These are phyloP conservation scores for Sebastes alutus DNA, from an alignment of 2,797 vertebrate genomes.

Conservation along the genomic window DNA sequence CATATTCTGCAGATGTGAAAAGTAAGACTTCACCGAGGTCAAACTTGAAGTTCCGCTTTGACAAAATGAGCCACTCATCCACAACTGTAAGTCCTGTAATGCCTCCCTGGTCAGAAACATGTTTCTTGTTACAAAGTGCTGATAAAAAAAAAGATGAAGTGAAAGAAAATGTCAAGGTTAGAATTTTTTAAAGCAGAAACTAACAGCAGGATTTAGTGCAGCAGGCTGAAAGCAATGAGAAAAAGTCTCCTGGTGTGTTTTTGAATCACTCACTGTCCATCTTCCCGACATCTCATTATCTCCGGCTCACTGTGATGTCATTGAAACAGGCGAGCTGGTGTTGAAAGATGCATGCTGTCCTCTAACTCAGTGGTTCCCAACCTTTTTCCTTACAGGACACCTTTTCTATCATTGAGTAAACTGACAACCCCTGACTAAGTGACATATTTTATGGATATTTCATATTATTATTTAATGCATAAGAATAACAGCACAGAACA, in stretches of 20 bases:
- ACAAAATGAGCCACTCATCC: conserved; percentile 92
- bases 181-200: neutral
- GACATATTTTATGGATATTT: too few relatives aligned
- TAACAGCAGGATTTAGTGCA: neutral
- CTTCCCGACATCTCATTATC: neutral
- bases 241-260: neutral
- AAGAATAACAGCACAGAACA: too few relatives aligned
- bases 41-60: conserved; percentile 96
- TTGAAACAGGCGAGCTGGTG: neutral
- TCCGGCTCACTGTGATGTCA: neutral
- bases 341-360: neutral
- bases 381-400: too few relatives aligned
- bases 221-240: neutral
- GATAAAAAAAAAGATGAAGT: neutral
- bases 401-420: too few relatives aligned
- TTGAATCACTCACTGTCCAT: neutral
- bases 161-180: neutral
- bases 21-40: conserved; percentile 94
- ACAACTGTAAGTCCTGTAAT: conserved; percentile 78
- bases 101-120: neutral
- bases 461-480: too few relatives aligned
- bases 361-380: too few relatives aligned
- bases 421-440: too few relatives aligned
- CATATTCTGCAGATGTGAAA: conserved; percentile 83
- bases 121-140: neutral